Evolutionary conservation across 2,113 vertebrate species (phyloP).

Genomic region (Caracal caracal): DNA sequence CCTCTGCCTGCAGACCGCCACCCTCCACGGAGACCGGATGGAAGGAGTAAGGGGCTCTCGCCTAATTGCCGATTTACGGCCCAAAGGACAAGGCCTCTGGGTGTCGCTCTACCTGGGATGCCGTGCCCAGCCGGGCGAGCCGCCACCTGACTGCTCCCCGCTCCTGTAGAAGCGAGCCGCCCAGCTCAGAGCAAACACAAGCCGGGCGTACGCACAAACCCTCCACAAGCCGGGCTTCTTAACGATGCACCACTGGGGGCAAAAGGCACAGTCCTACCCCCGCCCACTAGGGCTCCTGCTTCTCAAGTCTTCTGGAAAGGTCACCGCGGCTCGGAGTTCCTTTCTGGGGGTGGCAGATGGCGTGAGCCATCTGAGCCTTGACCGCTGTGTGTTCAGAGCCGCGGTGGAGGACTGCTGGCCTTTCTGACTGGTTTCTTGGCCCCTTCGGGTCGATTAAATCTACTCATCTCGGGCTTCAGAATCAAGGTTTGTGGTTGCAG

Average conservation of each 20-base stretch:
- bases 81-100: rapidly evolving
- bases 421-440: conserved; percentile 67
- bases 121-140: rapidly evolving
- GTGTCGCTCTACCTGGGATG: background rate
- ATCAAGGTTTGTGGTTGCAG: background rate
- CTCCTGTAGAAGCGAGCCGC: background rate
- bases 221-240: background rate
- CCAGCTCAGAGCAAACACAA: background rate
- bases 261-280: rapidly evolving
- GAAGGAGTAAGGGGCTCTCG: rapidly evolving
- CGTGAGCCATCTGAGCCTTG: conserved; percentile 58
- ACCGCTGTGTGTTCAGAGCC: conserved; percentile 51
- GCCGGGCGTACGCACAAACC: background rate
- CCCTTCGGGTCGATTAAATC: conserved; percentile 66
- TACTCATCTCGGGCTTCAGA: conserved; percentile 54
- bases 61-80: rapidly evolving
- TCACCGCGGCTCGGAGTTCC: conserved; percentile 26
- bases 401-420: conserved; percentile 7
- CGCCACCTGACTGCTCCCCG: rapidly evolving
- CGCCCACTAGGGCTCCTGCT: rapidly evolving
- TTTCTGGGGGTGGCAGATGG: conserved; percentile 34
- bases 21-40: background rate
- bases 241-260: background rate
- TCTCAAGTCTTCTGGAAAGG: background rate
- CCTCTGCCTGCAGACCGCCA: background rate